Evolutionary conservation across 2,888 invertebrate species (phyloP).

Genomic region (Patella pellucida): DNA sequence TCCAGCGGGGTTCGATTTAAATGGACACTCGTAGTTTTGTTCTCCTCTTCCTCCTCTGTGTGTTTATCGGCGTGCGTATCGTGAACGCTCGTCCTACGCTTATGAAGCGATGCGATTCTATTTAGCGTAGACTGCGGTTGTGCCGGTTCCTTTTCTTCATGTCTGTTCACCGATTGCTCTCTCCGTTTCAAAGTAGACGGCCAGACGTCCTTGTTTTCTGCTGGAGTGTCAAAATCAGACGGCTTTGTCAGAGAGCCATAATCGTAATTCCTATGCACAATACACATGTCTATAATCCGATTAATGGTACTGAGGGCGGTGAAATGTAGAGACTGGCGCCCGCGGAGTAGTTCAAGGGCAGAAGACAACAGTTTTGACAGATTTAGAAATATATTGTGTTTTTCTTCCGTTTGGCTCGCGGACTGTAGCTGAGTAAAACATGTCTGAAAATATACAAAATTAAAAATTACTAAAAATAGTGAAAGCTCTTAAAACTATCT

Average conservation of each 20-base stretch:
- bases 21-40: constrained; percentile 37
- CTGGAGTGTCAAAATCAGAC: constrained; percentile 30
- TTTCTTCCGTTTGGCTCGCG: constrained; percentile 44
- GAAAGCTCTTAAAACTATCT: no score
- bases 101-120: constrained; percentile 39
- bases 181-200: constrained; percentile 15
- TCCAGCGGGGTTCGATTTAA: constrained; percentile 63
- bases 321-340: constrained; percentile 76
- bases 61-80: constrained; percentile 22
- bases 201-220: constrained; percentile 16
- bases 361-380: constrained; percentile 75
- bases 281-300: constrained; percentile 74
- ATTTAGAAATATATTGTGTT: constrained; percentile 67
- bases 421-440: constrained; percentile 59
- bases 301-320: constrained; percentile 77
- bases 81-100: constrained; percentile 34
- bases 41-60: constrained; percentile 39
- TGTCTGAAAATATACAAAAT: constrained; percentile 45
- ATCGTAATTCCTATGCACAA: constrained; percentile 71
- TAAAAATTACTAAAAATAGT: neutral
- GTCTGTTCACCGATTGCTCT: constrained; percentile 5
- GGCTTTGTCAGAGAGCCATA: constrained; percentile 44
- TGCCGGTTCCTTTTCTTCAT: constrained; percentile 16
- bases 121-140: constrained; percentile 29
- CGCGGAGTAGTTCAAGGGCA: constrained; percentile 75